Percentiles rank a stretch among this genome's conserved stretches.
Evolutionary conservation across 2,113 vertebrate species (phyloP).

Genomic region (Anhinga rufa): DNA sequence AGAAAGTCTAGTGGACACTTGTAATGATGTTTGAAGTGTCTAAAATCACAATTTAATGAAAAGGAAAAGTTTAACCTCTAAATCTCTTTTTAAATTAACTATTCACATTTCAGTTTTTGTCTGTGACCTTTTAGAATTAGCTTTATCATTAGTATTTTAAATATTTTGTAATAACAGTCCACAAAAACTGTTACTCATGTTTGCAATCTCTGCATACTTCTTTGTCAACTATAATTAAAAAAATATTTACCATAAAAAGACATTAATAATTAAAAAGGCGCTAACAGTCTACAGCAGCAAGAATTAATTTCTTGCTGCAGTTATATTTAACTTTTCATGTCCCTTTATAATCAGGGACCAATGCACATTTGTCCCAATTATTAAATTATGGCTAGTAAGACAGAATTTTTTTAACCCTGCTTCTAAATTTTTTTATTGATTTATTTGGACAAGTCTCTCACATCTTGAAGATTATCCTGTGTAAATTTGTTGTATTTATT

Average conservation of each 20-base stretch:
- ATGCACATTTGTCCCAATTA: neutral
- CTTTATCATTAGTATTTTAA: neutral
- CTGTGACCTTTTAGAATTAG: neutral
- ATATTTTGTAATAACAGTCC: neutral
- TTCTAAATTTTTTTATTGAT: neutral
- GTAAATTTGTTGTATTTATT: neutral
- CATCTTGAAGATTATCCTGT: neutral
- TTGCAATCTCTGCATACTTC: neutral
- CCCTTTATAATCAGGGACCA: neutral
- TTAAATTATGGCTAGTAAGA: neutral
- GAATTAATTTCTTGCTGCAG: neutral
- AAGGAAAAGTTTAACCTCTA: neutral
- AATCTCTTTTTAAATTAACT: neutral
- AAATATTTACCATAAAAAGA: neutral
- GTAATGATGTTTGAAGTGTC: neutral
- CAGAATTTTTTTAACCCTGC: neutral
- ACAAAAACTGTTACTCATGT: neutral
- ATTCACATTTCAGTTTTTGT: neutral
- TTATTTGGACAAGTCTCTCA: neutral
- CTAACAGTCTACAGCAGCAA: neutral
- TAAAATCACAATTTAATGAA: neutral
- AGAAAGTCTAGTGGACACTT: neutral
- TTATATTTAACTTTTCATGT: neutral
- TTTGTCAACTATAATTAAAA: neutral
- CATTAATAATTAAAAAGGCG: neutral